Percentiles rank a stretch among this genome's conserved stretches.
These are phyloP conservation scores for Rutpela maculata DNA, from an alignment of 2,888 invertebrate species.

Conservation along the genomic window DNA sequence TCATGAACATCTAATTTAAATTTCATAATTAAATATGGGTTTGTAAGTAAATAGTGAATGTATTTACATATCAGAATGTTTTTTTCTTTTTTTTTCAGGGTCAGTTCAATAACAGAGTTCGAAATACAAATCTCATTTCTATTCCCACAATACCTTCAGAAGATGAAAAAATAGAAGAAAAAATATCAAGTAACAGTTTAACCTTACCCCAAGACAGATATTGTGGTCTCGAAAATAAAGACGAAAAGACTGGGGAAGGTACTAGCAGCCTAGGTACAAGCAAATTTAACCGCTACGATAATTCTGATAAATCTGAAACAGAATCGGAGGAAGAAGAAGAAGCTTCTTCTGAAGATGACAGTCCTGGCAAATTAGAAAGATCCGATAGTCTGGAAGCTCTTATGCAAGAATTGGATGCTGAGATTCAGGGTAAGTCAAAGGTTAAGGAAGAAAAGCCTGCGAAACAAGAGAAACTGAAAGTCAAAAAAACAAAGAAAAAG, in stretches of 20 bases:
- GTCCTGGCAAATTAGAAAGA: conserved; percentile 70
- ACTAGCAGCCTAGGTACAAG: conserved; percentile 59
- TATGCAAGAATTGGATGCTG: conserved; percentile 76
- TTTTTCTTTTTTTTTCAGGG: conserved; percentile 63
- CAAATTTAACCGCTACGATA: conserved; percentile 76
- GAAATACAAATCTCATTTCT: conserved; percentile 75
- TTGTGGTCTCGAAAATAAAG: conserved; percentile 51
- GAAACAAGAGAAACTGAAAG: conserved; percentile 51
- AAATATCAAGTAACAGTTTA: conserved; percentile 47
- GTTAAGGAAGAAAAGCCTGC: conserved; percentile 49
- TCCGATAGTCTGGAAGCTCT: conserved; percentile 75
- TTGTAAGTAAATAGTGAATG: too few relatives aligned
- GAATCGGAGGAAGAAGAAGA: conserved; percentile 70
- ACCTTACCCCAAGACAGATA: conserved; percentile 69
- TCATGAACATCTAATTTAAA: too few relatives aligned
- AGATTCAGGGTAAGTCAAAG: conserved; percentile 70
- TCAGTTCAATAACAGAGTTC: conserved; percentile 63
- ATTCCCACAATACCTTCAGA: conserved; percentile 73
- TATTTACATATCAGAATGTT: conserved; percentile 5
- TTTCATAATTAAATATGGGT: neutral
- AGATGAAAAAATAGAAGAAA: conserved; percentile 50
- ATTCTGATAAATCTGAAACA: conserved; percentile 73
- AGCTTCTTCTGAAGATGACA: conserved; percentile 48
- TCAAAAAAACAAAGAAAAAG: conserved; percentile 58
- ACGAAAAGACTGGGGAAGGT: conserved; percentile 57